Conservation (phyloP, 1,140 invertebrate species). For the Pseudachorutes palmiensis region DNA sequence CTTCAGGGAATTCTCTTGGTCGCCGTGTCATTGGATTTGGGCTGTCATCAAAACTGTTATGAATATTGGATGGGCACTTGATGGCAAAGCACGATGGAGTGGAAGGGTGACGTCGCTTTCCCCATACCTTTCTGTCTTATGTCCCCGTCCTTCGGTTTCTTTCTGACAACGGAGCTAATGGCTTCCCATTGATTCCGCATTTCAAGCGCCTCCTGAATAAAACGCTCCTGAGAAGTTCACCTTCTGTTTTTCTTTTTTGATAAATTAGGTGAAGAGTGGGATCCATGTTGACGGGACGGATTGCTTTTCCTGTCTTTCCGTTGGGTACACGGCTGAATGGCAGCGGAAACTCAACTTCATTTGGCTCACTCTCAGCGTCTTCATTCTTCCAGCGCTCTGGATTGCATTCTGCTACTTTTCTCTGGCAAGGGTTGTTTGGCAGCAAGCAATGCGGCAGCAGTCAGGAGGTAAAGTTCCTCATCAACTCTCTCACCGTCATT, state of each 20-base stretch:
- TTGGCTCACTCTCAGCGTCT: slow-evolving; percentile 44
- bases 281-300: slow-evolving; percentile 37
- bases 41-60: too few species aligned
- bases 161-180: not conserved
- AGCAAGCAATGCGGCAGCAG: slow-evolving; percentile 32
- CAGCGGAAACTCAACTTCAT: slow-evolving; percentile 46
- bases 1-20: too few species aligned
- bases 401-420: slow-evolving; percentile 47
- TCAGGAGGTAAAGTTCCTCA: not conserved
- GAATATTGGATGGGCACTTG: too few species aligned
- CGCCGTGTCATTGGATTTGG: too few species aligned
- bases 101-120: too few species aligned
- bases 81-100: too few species aligned
- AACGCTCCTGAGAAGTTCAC: not conserved
- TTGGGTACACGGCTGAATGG: slow-evolving; percentile 46
- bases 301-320: slow-evolving; percentile 41
- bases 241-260: not conserved
- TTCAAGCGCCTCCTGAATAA: not conserved
- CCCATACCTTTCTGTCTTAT: too few species aligned
- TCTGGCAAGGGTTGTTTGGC: slow-evolving; percentile 45
- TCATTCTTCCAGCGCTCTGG: slow-evolving; percentile 43
- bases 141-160: too few species aligned
- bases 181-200: not conserved
- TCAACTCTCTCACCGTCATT: too few species aligned
- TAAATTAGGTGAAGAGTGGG: slow-evolving; percentile 34